Conservation (phyloP, 53 echinoderm and acorn worm species). For the Mesocentrotus franciscanus region DNA sequence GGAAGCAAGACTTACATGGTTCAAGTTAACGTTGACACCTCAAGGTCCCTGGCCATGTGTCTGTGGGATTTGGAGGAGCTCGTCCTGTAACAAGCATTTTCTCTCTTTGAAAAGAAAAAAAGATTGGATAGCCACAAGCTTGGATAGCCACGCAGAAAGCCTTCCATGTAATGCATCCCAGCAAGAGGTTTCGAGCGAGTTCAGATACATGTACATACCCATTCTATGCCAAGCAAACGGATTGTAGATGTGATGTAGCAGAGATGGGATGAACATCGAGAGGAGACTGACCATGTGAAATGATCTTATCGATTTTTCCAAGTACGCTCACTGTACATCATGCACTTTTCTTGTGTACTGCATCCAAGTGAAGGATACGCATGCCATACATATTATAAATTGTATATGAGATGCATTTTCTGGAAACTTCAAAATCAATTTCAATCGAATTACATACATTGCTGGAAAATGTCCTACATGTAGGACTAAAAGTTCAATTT, state of each 20-base stretch:
- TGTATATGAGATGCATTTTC: too few species aligned
- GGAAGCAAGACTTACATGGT: not conserved
- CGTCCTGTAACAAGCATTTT: not conserved
- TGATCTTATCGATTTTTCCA: not conserved
- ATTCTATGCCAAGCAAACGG: not conserved
- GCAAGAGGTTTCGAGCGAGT: too few species aligned
- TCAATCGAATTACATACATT: too few species aligned
- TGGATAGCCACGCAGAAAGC: not conserved
- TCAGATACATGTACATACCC: too few species aligned
- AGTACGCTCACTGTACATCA: not conserved
- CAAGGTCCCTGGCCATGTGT: slow-evolving; percentile 12
- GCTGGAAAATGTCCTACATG: too few species aligned
- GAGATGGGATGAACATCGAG: not conserved
- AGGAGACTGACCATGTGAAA: not conserved
- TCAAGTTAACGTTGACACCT: slow-evolving; percentile 22
- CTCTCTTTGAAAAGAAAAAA: not conserved
- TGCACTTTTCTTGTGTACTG: not conserved
- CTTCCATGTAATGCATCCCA: too few species aligned
- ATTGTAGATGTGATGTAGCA: not conserved
- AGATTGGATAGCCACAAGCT: not conserved
- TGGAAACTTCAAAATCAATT: too few species aligned
- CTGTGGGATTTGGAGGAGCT: not conserved
- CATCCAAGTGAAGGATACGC: not conserved
- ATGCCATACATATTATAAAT: not conserved
- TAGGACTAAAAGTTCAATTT: too few species aligned